Conservation (phyloP, 1,140 invertebrate species). For the Thaumatotibia leucotreta region DNA sequence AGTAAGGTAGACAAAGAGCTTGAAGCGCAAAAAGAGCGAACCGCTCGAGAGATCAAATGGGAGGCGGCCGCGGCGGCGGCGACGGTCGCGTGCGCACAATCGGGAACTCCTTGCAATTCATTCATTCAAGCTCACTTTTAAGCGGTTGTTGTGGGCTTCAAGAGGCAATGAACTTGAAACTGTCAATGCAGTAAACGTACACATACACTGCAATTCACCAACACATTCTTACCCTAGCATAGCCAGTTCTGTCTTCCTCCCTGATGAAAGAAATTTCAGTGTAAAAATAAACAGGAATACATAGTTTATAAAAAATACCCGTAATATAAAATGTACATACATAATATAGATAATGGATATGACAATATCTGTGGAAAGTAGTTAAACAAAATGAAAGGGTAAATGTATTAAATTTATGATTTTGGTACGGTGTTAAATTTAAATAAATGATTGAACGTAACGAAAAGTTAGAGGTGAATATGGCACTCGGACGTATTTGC, state of each 20-base stretch:
- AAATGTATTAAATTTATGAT: neutral
- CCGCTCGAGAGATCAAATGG: neutral
- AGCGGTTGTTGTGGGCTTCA: constrained; percentile 31
- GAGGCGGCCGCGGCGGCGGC: neutral
- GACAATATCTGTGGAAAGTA: constrained; percentile 18
- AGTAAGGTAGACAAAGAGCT: constrained; percentile 68
- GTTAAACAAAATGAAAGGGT: constrained; percentile 6
- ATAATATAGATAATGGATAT: constrained; percentile 26
- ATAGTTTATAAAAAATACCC: constrained; percentile 33
- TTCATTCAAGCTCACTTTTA: constrained; percentile 37
- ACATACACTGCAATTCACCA: constrained; percentile 65
- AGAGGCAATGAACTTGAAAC: constrained; percentile 21
- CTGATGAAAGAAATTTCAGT: constrained; percentile 72
- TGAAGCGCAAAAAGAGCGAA: constrained; percentile 35
- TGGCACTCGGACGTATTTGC: neutral
- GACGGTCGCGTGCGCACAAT: neutral
- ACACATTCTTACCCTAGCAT: constrained; percentile 74
- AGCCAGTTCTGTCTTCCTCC: constrained; percentile 75
- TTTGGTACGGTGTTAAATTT: constrained; percentile 21
- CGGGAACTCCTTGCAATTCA: constrained; percentile 11
- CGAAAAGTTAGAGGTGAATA: neutral
- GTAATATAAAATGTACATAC: constrained; percentile 30
- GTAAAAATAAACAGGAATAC: constrained; percentile 49
- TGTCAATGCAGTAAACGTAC: constrained; percentile 48
- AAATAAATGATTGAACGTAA: neutral